phyloP scores from a whole-genome alignment of 1,140 invertebrate genomes.

The Drosophila elegans region DNA sequence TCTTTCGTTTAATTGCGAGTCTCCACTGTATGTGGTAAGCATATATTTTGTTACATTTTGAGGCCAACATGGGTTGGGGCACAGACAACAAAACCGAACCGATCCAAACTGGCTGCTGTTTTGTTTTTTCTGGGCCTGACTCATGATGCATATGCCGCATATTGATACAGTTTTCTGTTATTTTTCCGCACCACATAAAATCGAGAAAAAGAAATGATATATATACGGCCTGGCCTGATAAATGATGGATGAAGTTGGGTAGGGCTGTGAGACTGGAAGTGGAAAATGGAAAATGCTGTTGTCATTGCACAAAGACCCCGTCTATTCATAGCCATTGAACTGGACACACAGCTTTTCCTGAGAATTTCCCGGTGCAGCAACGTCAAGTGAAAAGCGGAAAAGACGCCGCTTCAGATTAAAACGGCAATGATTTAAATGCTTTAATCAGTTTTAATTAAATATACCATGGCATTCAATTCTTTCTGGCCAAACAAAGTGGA shows the following conservation, averaged over 20 bases:
- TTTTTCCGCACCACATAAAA: slow-evolving; percentile 22
- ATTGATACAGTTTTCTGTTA: slow-evolving; percentile 65
- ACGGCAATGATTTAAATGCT: slow-evolving; percentile 22
- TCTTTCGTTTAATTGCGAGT: slow-evolving; percentile 15
- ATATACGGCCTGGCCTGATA: slow-evolving; percentile 14
- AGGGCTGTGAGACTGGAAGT: slow-evolving; percentile 35
- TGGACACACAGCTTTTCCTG: slow-evolving; percentile 34
- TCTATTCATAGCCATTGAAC: slow-evolving; percentile 38
- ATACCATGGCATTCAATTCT: slow-evolving; percentile 43
- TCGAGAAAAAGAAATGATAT: slow-evolving; percentile 32
- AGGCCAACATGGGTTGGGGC: slow-evolving; percentile 65
- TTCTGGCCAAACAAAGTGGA: slow-evolving; percentile 55
- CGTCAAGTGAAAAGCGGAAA: slow-evolving; percentile 31
- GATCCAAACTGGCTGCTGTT: slow-evolving; percentile 44
- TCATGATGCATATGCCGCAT: slow-evolving; percentile 56
- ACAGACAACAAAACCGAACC: slow-evolving; percentile 13
- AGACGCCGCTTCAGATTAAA: slow-evolving; percentile 15
- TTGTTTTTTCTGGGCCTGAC: slow-evolving; percentile 51
- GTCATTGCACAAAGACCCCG: slow-evolving; percentile 33
- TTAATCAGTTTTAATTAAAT: slow-evolving; percentile 57
- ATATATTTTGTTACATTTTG: slow-evolving; percentile 57
- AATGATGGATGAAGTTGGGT: slow-evolving; percentile 60
- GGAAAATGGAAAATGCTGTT: slow-evolving; percentile 23
- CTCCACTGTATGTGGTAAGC: slow-evolving; percentile 45
- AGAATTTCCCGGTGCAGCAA: slow-evolving; percentile 21